A percentile compares a stretch with the other conserved stretches of the same genome.
Conservation (phyloP, 2,888 invertebrate genomes). For the Tinea pellionella region DNA sequence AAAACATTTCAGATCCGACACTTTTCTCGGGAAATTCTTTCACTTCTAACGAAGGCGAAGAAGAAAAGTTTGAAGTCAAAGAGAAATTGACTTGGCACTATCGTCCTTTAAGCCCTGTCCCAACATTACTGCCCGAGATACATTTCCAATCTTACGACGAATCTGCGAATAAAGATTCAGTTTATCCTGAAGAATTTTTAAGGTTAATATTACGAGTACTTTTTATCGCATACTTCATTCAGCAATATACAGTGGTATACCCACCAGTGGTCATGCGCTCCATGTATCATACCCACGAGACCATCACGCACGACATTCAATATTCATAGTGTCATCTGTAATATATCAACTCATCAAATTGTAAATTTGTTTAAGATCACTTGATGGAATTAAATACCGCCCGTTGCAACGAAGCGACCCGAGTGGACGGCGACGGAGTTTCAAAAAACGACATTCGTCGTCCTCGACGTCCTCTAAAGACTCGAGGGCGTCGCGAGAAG, state of each 20-base stretch:
- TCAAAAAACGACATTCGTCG: conserved; percentile 71
- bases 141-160: conserved; percentile 67
- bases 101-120: conserved; percentile 48
- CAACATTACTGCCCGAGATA: conserved; percentile 48
- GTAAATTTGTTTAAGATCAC: conserved; percentile 67
- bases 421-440: conserved; percentile 70
- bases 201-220: conserved; percentile 56
- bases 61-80: conserved; percentile 30
- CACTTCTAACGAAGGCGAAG: conserved; percentile 18
- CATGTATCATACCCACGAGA: conserved; percentile 19
- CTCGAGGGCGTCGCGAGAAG: conserved; percentile 72
- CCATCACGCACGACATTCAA: conserved; percentile 32
- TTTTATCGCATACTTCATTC: conserved; percentile 25
- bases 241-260: conserved; percentile 27
- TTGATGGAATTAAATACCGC: conserved; percentile 74
- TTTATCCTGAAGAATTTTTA: conserved; percentile 59
- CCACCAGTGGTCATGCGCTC: conserved; percentile 28
- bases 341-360: conserved; percentile 48
- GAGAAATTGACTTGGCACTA: conserved; percentile 60
- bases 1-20: conserved; percentile 44
- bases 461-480: conserved; percentile 70
- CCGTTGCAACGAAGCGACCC: conserved; percentile 73
- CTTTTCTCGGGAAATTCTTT: conserved; percentile 33
- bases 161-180: conserved; percentile 37
- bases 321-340: conserved; percentile 40